Conservation (phyloP, 1,140 invertebrate genomes). For the Brachystomella parvula region DNA sequence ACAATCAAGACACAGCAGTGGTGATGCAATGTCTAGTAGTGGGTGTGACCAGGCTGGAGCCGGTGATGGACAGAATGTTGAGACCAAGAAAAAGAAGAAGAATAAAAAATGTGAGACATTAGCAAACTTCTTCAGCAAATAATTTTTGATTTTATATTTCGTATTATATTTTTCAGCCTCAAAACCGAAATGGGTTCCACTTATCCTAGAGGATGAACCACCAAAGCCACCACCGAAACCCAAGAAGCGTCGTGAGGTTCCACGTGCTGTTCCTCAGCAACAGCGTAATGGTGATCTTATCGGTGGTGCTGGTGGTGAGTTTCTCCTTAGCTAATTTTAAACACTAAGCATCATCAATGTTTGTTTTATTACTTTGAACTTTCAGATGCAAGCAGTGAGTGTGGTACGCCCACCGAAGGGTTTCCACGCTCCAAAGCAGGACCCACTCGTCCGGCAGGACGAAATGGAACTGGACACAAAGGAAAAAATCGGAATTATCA, state of each 20-base stretch:
- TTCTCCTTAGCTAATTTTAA: neutral
- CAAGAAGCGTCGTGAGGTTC: too few relatives aligned
- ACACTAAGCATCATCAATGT: neutral
- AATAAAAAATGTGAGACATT: slow-evolving; percentile 1
- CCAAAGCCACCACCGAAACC: slow-evolving; percentile 3
- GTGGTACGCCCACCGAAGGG: neutral
- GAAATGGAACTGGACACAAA: neutral
- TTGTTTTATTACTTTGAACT: neutral
- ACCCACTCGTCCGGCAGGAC: neutral
- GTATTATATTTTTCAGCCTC: neutral
- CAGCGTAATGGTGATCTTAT: neutral
- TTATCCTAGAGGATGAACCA: slow-evolving; percentile 6
- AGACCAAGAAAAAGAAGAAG: slow-evolving; percentile 8
- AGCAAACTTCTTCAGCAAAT: neutral
- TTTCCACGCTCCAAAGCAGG: neutral
- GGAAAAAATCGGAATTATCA: neutral
- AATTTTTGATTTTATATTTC: neutral
- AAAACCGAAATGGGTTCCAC: slow-evolving; percentile 7
- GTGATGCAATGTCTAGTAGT: slow-evolving; percentile 4
- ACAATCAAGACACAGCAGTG: slow-evolving; percentile 10
- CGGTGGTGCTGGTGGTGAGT: neutral
- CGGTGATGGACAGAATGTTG: neutral
- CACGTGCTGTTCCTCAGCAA: too few relatives aligned
- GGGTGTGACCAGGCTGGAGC: neutral
- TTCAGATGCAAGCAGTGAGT: slow-evolving; percentile 7